These are phyloP conservation scores for Protophormia terraenovae DNA, from an alignment of 2,888 invertebrate species.

Conservation along the genomic window DNA sequence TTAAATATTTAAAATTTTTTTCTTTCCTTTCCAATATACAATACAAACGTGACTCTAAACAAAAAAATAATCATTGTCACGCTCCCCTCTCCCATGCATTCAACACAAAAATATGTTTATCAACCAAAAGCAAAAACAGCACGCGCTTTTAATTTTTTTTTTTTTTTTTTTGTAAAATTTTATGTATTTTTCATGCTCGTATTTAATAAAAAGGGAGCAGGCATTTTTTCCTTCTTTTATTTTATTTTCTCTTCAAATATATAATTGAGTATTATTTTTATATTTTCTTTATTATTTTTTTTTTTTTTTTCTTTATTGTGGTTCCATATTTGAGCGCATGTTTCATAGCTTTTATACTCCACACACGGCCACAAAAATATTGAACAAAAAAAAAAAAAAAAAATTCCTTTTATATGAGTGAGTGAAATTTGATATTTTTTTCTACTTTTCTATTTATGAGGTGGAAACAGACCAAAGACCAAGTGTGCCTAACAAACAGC, in stretches of 20 bases:
- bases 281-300: slow-evolving; percentile 4
- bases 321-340: slow-evolving; percentile 58
- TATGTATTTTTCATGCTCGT: slow-evolving; percentile 26
- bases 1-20: too few relatives aligned
- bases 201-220: slow-evolving; percentile 22
- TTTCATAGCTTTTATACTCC: slow-evolving; percentile 34
- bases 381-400: not conserved
- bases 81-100: not conserved
- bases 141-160: slow-evolving; percentile 47
- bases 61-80: not conserved
- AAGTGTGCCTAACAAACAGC: slow-evolving; percentile 40
- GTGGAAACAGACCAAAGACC: slow-evolving; percentile 21
- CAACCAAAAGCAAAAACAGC: slow-evolving; percentile 29
- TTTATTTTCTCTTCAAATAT: slow-evolving; percentile 38
- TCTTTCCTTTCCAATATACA: too few relatives aligned
- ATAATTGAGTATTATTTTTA: slow-evolving; percentile 56
- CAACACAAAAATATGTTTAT: slow-evolving; percentile 38
- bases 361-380: not conserved
- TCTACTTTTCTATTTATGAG: slow-evolving; percentile 1
- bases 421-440: slow-evolving; percentile 65
- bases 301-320: not conserved
- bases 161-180: slow-evolving; percentile 26
- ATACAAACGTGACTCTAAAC: not conserved
- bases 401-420: slow-evolving; percentile 55
- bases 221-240: slow-evolving; percentile 5